Conservation (phyloP, 2,888 invertebrate species). For the Drosophila robusta region DNA sequence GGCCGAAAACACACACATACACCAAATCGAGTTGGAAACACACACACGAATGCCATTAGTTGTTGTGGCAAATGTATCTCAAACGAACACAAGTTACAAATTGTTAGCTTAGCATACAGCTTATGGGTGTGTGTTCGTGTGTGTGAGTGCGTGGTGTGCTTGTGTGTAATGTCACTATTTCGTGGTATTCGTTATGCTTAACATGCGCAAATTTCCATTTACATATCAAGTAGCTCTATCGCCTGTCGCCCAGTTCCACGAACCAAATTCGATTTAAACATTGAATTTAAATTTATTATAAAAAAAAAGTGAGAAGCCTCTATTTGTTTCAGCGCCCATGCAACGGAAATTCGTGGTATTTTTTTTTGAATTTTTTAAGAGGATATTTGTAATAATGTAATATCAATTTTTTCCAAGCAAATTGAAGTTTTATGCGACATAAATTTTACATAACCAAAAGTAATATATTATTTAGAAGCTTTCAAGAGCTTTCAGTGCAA, state of each 20-base stretch:
- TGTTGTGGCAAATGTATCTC: slow-evolving; percentile 65
- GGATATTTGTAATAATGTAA: no score
- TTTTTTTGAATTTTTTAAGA: neutral
- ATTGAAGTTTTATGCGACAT: no score
- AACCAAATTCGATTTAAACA: slow-evolving; percentile 50
- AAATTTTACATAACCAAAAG: no score
- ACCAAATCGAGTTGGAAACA: slow-evolving; percentile 41
- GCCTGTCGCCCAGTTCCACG: slow-evolving; percentile 23
- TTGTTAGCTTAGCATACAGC: slow-evolving; percentile 46
- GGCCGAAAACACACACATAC: neutral
- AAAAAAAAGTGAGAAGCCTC: slow-evolving; percentile 3
- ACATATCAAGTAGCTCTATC: slow-evolving; percentile 61
- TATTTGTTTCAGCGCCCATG: neutral
- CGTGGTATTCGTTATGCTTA: slow-evolving; percentile 36
- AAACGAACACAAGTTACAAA: slow-evolving; percentile 66
- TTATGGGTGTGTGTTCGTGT: neutral
- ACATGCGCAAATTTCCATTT: slow-evolving; percentile 66
- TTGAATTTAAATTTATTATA: slow-evolving; percentile 15
- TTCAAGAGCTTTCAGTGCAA: no score
- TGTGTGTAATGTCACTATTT: slow-evolving; percentile 57
- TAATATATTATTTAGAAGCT: no score
- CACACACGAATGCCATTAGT: slow-evolving; percentile 47
- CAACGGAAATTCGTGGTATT: neutral
- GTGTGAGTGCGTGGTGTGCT: neutral
- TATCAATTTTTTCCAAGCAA: no score